Conservation (phyloP, 2,797 vertebrate species). For the Prunella strophiata region DNA sequence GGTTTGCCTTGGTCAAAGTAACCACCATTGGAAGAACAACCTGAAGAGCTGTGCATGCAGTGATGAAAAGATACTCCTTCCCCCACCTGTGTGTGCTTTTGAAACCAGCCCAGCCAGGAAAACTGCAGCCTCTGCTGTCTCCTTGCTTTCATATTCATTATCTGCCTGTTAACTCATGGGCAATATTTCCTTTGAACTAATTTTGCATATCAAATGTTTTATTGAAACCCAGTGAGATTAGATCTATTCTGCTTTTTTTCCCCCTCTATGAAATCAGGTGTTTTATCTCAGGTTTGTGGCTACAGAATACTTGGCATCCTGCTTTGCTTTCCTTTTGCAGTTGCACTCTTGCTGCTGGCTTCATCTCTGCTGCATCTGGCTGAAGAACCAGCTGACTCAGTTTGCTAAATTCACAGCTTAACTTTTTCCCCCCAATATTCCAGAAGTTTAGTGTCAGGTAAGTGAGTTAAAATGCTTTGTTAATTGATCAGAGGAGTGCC, state of each 20-base stretch:
- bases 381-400: not conserved
- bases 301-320: not conserved
- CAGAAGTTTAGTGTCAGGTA: not conserved
- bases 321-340: not conserved
- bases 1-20: not conserved
- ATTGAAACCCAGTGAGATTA: not conserved
- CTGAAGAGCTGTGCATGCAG: not conserved
- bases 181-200: not conserved
- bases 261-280: not conserved
- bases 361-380: not conserved
- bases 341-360: not conserved
- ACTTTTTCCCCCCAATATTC: not conserved
- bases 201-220: not conserved
- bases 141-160: not conserved
- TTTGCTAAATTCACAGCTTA: not conserved
- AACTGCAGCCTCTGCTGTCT: not conserved
- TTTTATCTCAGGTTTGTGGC: not conserved
- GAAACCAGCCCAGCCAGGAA: not conserved
- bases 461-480: not conserved
- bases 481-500: not conserved
- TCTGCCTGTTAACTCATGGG: not conserved
- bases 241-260: accelerated
- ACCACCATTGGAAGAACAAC: not conserved
- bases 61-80: not conserved
- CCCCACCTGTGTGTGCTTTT: not conserved